Conservation (phyloP, 2,888 invertebrate genomes). For the Leptopilina myrica region DNA sequence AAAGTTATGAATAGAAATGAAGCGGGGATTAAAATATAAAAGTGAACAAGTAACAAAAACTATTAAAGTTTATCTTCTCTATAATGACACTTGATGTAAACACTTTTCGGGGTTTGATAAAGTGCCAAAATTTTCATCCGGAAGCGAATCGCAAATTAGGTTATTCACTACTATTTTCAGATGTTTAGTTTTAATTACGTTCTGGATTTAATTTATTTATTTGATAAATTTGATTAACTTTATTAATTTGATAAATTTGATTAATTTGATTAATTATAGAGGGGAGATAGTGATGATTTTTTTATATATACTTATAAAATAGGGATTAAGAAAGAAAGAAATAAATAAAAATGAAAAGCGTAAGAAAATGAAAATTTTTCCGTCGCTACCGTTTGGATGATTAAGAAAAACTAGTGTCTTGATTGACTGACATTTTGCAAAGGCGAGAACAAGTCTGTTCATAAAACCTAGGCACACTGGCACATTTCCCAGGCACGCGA, state of each 20-base stretch:
- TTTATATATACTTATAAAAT: not conserved
- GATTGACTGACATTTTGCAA: constrained; percentile 26
- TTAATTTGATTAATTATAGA: not conserved
- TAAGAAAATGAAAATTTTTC: not conserved
- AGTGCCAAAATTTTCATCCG: constrained; percentile 11
- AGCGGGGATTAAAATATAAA: not conserved
- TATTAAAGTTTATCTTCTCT: not conserved
- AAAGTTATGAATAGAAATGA: not conserved
- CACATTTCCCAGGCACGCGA: constrained; percentile 39
- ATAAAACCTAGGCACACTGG: constrained; percentile 37
- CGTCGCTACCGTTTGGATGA: constrained; percentile 16
- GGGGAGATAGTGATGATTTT: not conserved
- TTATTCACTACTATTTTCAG: not conserved
- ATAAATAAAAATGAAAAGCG: no score
- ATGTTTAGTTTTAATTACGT: not conserved
- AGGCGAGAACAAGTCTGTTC: constrained; percentile 27
- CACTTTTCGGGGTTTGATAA: constrained; percentile 17
- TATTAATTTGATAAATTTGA: no score
- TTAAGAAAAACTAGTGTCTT: constrained; percentile 14
- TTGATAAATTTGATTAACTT: no score
- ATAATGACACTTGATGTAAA: not conserved
- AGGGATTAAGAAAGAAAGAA: not conserved
- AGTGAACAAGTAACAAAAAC: not conserved
- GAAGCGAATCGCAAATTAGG: constrained; percentile 11
- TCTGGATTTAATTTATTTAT: not conserved